phyloP scores from a whole-genome alignment of 1,140 invertebrate genomes.

The Achatina immaculata region DNA sequence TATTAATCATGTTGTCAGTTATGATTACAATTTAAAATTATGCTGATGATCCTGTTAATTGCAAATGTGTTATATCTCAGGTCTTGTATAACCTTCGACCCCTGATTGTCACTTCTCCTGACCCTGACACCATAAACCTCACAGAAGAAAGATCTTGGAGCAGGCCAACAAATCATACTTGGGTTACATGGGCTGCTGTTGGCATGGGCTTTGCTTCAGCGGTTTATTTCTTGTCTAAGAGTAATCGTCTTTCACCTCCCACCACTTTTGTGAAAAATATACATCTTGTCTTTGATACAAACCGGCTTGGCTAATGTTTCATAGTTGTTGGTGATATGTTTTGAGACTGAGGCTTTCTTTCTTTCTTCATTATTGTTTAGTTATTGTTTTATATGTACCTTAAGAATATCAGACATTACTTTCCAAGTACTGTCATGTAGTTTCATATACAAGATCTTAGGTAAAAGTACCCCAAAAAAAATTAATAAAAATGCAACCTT shows the following conservation, averaged over 20 bases:
- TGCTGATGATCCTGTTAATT: neutral
- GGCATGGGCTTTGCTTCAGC: slow-evolving; percentile 41
- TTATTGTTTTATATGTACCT: too few species aligned
- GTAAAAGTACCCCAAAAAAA: too few species aligned
- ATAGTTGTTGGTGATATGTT: too few species aligned
- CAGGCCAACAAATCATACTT: neutral
- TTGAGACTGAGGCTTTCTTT: too few species aligned
- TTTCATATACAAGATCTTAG: too few species aligned
- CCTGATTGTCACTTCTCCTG: slow-evolving; percentile 45
- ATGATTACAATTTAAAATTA: neutral
- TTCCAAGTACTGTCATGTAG: too few species aligned
- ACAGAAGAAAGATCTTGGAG: neutral
- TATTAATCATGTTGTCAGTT: neutral
- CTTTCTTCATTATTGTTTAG: too few species aligned
- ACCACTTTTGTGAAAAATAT: slow-evolving; percentile 38
- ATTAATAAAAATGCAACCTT: too few species aligned
- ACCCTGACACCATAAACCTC: slow-evolving; percentile 27
- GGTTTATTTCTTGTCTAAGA: slow-evolving; percentile 37
- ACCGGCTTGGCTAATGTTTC: too few species aligned
- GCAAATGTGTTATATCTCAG: slow-evolving; percentile 29
- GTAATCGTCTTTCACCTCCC: slow-evolving; percentile 6
- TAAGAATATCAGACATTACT: too few species aligned
- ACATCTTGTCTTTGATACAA: slow-evolving; percentile 41
- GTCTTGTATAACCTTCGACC: slow-evolving; percentile 52
- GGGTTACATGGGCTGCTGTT: slow-evolving; percentile 24